Percentiles rank a stretch among this genome's conserved stretches.
Evolutionary conservation across 2,797 vertebrate species (phyloP).

Genomic region (Eurystomus glaucurus): DNA sequence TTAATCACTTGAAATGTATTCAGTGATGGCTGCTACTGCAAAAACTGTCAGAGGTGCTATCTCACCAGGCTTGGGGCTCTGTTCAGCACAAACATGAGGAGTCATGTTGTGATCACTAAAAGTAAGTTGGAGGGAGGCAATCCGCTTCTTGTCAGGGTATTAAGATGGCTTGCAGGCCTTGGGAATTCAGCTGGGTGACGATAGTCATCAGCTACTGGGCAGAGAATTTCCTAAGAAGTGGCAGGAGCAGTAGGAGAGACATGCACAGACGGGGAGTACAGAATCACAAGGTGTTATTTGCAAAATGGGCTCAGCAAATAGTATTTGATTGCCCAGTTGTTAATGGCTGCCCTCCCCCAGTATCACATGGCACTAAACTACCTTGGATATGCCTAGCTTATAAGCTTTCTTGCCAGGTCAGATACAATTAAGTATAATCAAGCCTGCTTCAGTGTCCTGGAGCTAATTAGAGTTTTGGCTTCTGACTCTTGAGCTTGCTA

Average conservation of each 20-base stretch:
- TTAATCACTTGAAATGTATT: constrained; percentile 12
- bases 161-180: neutral
- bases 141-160: neutral
- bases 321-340: neutral
- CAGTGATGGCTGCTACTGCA: constrained; percentile 5
- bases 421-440: neutral
- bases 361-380: neutral
- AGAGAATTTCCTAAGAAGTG: neutral
- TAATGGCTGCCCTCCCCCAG: neutral
- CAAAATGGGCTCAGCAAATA: neutral
- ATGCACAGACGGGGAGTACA: neutral
- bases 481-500: neutral
- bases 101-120: neutral
- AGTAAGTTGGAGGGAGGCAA: neutral
- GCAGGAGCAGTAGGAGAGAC: neutral
- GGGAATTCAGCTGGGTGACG: neutral
- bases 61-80: neutral
- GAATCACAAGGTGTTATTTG: neutral
- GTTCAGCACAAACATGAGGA: neutral
- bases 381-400: neutral
- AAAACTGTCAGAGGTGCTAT: neutral
- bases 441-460: neutral
- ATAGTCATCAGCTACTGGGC: neutral
- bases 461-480: neutral
- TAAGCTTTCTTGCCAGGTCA: neutral